Evolutionary conservation across 2,888 invertebrate genomes (phyloP), one percentile per base, ranked within the genome.

Genomic region (Agrochola circellaris): DNA sequence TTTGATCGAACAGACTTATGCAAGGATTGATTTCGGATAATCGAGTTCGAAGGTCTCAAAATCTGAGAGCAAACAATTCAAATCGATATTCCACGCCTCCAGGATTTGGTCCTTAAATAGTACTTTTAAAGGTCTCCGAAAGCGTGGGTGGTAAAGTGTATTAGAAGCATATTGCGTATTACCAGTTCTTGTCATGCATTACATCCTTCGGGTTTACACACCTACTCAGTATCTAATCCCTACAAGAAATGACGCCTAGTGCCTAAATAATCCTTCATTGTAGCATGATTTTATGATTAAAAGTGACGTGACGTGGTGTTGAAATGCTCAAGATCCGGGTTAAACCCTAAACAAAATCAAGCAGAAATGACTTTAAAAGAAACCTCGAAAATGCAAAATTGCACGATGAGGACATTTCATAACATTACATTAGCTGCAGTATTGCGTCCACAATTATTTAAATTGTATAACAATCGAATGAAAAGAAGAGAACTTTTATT

Each of bases 401-500:
- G 62, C 45, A 51, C 7, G 58, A 69, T 1, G 51, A 68, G 23
- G 48, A 51, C 34, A 78, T 84, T 72, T 73, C 76, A 72, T 78
- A 72, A 79, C 38, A 81, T 56, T 34, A 48, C 54, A 62, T 60
- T 38, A 80, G 2, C 62, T 42, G 64, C 62, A 54, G 64, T 69
- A 71, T 76, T 68, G 45, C 68, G 45, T 20, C 20, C 2, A 70
- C 54, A 71, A 74, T 77, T 69, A 75, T 60, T 75, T 77, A 81
- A 79, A 77, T 84, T 81, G 65, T 75, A 79, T 79, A 84, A 87
- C 70, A 81, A 81, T 82, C 81, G 81, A 86, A 80, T 79, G 61
- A 86, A 87, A 78, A 73, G 56, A 81, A 73, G 61, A 77, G 60
- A 81, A 74, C 42, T 78, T 79, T 68, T 58, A 85, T 86, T 79